These are phyloP conservation scores for Dinoponera quadriceps DNA, from an alignment of 1,140 invertebrate genomes.

Conservation along the genomic window DNA sequence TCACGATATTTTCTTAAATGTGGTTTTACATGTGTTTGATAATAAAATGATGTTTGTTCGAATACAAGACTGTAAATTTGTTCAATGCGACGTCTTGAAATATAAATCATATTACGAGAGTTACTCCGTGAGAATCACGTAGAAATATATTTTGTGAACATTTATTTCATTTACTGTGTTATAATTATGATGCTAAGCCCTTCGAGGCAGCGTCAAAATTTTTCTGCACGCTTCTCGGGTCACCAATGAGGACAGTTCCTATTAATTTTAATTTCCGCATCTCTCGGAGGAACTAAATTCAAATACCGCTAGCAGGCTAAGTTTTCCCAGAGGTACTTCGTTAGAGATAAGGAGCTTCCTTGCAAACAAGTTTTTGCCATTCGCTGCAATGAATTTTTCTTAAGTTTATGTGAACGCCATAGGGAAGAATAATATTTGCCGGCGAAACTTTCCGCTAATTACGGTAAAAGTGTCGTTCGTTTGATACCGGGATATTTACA, in stretches of 20 bases:
- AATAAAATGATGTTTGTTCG: no score
- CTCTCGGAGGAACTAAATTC: slow-evolving; percentile 46
- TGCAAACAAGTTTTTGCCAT: slow-evolving; percentile 66
- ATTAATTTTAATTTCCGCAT: slow-evolving; percentile 49
- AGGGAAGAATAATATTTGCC: slow-evolving; percentile 61
- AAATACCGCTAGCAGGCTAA: slow-evolving; percentile 48
- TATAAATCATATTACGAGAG: no score
- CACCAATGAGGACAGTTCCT: slow-evolving; percentile 17
- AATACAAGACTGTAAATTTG: no score
- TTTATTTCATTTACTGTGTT: background rate
- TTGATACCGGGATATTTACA: slow-evolving; percentile 22
- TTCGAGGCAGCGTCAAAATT: background rate
- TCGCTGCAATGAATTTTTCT: slow-evolving; percentile 66
- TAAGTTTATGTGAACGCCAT: slow-evolving; percentile 62
- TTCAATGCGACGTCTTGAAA: no score
- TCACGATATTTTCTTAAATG: no score
- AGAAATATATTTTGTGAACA: background rate
- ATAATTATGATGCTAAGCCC: background rate
- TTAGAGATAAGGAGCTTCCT: slow-evolving; percentile 71
- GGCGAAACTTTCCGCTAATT: slow-evolving; percentile 60
- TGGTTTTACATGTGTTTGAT: no score
- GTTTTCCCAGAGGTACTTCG: slow-evolving; percentile 66
- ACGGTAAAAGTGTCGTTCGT: slow-evolving; percentile 51
- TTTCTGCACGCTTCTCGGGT: background rate
- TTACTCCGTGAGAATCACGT: no score